Base-by-base conservation (phyloP, 2,113 vertebrate species). In the Pedetes capensis region DNA sequence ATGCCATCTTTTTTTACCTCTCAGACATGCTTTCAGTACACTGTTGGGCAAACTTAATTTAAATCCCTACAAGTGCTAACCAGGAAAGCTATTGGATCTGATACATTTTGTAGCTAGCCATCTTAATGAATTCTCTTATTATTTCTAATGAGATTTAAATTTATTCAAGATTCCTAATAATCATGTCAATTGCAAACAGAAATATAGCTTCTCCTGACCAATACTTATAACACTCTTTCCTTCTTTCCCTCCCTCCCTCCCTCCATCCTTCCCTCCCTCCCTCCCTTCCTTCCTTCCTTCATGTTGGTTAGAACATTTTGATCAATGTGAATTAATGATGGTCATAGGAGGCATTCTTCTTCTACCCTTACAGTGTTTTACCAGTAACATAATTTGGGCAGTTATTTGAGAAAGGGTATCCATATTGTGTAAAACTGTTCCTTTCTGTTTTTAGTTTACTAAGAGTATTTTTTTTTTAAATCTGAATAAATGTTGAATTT, bases 101-200 rank as follows among this genome's bases (percentile, higher is more conserved):
- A 9, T 47, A 64, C 32, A 82, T 72, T 89, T 93, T 49, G 37
- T 61, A 51, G 55, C 27, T 59, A 83, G 53, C 8, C 34, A 83
- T 39, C 11, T 88, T 78, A 72, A 2, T 71, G 39, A 83, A 55
- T 88, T 63, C 17, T 39, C 27, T 42, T 18, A 69, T 69, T 71
- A 17, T 85, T 75, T 76, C 53, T 66, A 89, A 85, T 29, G 71
- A 32, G 44, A 88, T 61, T 88, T 92, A 66, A 34, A 89, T 93
- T 49, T 85, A 93, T 44, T 90, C 44, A 34, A 2, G 75, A 64
- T 87, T 87, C 29, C 51, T n/a, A 69, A 42, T 37, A 53, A 93
- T 51, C 55, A 74, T 68, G 69, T 47, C 37, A 85, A 39, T 29
- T 78, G 13, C 83, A 89, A 68, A 29, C 53, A 69, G 22, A 47